Conservation (phyloP, 1,140 invertebrate species). For the Liolophura sinensis region DNA sequence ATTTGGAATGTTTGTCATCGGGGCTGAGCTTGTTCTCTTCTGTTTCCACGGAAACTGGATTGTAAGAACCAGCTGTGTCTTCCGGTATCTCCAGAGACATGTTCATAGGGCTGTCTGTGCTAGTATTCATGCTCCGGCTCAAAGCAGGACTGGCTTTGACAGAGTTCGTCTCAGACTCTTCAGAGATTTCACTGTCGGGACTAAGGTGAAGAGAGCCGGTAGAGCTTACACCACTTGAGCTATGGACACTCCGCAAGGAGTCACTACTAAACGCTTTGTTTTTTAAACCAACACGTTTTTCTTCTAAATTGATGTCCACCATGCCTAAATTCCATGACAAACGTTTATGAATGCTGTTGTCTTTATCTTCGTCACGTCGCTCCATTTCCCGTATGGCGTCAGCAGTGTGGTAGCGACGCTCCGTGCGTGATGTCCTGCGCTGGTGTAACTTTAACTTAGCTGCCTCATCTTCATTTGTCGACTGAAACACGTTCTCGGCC, state of each 20-base stretch:
- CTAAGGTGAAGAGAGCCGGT: constrained; percentile 60
- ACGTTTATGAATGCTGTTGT: constrained; percentile 68
- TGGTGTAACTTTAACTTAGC: constrained; percentile 40
- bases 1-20: constrained; percentile 19
- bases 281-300: constrained; percentile 29
- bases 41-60: constrained; percentile 41
- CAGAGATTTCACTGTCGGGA: constrained; percentile 53
- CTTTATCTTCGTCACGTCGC: constrained; percentile 53
- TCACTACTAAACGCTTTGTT: constrained; percentile 55
- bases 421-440: constrained; percentile 62
- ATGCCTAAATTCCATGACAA: constrained; percentile 69
- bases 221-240: constrained; percentile 65
- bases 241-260: constrained; percentile 57
- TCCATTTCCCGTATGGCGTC: constrained; percentile 71
- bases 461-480: constrained; percentile 34
- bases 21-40: constrained; percentile 14
- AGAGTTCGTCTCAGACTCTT: constrained; percentile 26
- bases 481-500: too few relatives aligned
- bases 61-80: too few relatives aligned
- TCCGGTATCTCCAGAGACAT: too few relatives aligned
- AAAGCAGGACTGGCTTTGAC: constrained; percentile 2
- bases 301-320: constrained; percentile 40
- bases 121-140: too few relatives aligned
- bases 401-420: constrained; percentile 68
- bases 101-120: too few relatives aligned